phyloP scores from a whole-genome alignment of 2,888 invertebrate genomes.

The Apodemia duryi region DNA sequence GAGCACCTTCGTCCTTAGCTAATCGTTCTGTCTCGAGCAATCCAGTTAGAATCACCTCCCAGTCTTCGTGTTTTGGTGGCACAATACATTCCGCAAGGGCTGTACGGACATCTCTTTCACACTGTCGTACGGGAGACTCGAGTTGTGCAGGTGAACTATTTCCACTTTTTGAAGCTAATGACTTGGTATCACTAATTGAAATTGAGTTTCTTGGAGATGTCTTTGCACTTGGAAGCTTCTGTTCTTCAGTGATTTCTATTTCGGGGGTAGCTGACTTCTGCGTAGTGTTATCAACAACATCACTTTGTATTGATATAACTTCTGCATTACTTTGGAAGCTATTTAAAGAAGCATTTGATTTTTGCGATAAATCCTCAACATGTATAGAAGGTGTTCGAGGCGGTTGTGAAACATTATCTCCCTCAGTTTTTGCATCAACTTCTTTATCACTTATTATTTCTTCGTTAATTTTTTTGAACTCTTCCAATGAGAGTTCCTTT shows the following conservation, averaged over 20 bases:
- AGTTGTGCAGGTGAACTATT: constrained; percentile 26
- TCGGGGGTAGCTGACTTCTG: constrained; percentile 34
- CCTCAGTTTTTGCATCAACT: constrained; percentile 29
- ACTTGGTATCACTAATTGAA: constrained; percentile 25
- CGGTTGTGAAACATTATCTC: constrained; percentile 36
- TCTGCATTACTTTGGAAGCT: constrained; percentile 31
- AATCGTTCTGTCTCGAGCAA: constrained; percentile 84
- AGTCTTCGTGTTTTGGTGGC: constrained; percentile 84
- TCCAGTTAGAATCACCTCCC: constrained; percentile 89
- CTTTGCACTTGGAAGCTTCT: constrained; percentile 37
- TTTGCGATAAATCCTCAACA: constrained; percentile 60
- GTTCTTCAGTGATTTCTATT: constrained; percentile 21
- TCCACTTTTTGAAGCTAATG: constrained; percentile 8
- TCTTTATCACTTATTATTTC: constrained; percentile 32
- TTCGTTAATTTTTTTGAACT: constrained; percentile 33
- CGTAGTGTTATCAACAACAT: constrained; percentile 29
- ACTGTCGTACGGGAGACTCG: constrained; percentile 17
- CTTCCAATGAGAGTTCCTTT: constrained; percentile 33
- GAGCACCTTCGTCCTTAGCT: constrained; percentile 82
- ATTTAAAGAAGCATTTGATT: constrained; percentile 41
- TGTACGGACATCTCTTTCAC: constrained; percentile 57
- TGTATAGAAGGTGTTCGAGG: constrained; percentile 58
- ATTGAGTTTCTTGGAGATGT: constrained; percentile 36
- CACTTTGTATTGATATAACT: constrained; percentile 32
- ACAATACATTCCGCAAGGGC: constrained; percentile 61